Evolutionary conservation across 2,888 invertebrate species (phyloP).

Genomic region (Tipula helvola): DNA sequence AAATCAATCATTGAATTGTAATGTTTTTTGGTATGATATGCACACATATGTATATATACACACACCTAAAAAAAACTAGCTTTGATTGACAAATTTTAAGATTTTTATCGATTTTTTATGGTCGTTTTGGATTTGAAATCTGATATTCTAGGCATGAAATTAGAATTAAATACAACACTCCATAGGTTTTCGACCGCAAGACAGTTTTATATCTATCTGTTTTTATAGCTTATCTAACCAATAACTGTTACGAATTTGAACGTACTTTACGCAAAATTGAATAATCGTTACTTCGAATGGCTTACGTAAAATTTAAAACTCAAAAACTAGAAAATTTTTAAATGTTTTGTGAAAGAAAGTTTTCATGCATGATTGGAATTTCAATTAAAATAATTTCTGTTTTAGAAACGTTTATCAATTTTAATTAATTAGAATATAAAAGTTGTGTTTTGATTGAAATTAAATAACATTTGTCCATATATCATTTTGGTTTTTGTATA

Average conservation of each 20-base stretch:
- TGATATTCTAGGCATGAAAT: neutral
- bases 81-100: neutral
- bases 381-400: neutral
- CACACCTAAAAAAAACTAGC: neutral
- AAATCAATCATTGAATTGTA: neutral
- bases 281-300: neutral
- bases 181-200: neutral
- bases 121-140: neutral
- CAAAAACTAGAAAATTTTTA: neutral
- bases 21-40: neutral
- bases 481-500: no score
- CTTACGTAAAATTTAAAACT: neutral
- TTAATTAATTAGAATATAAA: neutral
- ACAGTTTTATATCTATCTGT: no score
- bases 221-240: neutral
- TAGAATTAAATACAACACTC: neutral
- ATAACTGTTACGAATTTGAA: neutral
- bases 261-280: neutral
- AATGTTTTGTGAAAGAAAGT: neutral
- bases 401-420: neutral
- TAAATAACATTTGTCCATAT: neutral
- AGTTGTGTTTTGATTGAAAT: neutral
- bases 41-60: neutral
- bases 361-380: neutral
- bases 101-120: neutral